These are phyloP conservation scores for Dicaeum eximium DNA, from an alignment of 2,113 vertebrate species.

Conservation along the genomic window DNA sequence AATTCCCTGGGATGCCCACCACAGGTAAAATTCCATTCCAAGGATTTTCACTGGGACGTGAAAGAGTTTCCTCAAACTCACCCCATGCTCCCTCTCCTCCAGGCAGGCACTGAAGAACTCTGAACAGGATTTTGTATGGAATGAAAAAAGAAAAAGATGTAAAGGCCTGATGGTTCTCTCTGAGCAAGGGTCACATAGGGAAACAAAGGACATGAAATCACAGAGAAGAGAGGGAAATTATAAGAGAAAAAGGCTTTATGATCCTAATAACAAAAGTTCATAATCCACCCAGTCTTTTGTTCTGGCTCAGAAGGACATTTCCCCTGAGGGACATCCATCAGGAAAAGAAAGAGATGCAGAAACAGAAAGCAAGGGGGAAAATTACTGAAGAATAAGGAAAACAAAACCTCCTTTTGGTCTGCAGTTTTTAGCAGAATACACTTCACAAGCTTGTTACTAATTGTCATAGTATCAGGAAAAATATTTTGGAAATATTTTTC, in stretches of 20 bases:
- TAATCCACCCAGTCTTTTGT: background rate
- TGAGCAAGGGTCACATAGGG: background rate
- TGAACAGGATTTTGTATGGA: constrained; percentile 12
- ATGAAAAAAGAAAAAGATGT: background rate
- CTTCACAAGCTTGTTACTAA: background rate
- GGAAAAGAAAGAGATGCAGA: background rate
- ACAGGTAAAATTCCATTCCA: background rate
- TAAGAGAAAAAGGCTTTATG: background rate
- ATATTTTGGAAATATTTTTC: background rate
- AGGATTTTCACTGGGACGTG: background rate
- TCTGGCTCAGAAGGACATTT: background rate
- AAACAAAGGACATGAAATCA: background rate
- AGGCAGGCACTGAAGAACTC: background rate
- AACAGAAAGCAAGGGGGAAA: background rate
- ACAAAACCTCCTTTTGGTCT: background rate
- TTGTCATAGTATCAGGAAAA: background rate
- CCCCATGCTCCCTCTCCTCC: background rate
- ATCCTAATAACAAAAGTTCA: constrained; percentile 12
- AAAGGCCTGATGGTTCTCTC: background rate
- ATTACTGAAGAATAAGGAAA: background rate
- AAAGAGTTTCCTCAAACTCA: constrained; percentile 10
- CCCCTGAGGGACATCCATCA: background rate
- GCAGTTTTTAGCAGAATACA: background rate
- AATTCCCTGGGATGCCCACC: background rate
- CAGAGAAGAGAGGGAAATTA: background rate